Evolutionary conservation across 2,797 vertebrate genomes (phyloP), one percentile per base, ranked within the genome.

Genomic region (Hemitrygon akajei): DNA sequence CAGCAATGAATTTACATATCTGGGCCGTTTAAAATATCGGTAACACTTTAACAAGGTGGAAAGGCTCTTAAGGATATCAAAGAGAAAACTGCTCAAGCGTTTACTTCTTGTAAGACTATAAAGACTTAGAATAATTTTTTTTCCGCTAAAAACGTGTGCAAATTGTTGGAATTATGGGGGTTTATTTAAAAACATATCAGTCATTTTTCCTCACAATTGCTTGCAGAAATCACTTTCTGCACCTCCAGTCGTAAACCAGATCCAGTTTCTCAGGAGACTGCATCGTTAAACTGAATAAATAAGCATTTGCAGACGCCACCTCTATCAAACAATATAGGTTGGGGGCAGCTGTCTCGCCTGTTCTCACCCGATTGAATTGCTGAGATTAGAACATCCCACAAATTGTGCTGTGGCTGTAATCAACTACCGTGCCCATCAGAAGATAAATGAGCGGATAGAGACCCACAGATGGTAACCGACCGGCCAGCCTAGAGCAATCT

Each of bases 401-500:
- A 93, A 93, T 56, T 75, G 71, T 56, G 37, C 91, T 56, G 37
- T 27, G 22, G 37, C 25, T 56, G 4, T 14, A 93, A 93, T 93
- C 91, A 93, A 71, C 91, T 47, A 37, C 71, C 37, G 16, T 76
- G 91, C 91, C 34, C 63, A 91, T 93, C 66, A 20, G 66, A 76
- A 93, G 91, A 93, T 73, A 93, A 76, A 76, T 75, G 91, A 93
- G 40, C 37, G 40, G 12, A 73, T 73, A 22, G 16, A 30, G 71
- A 75, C 91, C 69, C 71, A 22, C 91, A 93, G 91, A 93, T 76
- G 91, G 91, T 71, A 56, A 56, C 91, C 5, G 71, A 56, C 7
- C n/a, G 27, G 9, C 14, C 37, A 93, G 91, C 37, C 37, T 73
- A 37, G 25, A 93, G 91, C 71, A 93, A 93, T 93, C 91, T 76